Evolutionary conservation across 1,140 invertebrate species (phyloP).

Genomic region (Pachyrhynchus sulphureomaculatus): DNA sequence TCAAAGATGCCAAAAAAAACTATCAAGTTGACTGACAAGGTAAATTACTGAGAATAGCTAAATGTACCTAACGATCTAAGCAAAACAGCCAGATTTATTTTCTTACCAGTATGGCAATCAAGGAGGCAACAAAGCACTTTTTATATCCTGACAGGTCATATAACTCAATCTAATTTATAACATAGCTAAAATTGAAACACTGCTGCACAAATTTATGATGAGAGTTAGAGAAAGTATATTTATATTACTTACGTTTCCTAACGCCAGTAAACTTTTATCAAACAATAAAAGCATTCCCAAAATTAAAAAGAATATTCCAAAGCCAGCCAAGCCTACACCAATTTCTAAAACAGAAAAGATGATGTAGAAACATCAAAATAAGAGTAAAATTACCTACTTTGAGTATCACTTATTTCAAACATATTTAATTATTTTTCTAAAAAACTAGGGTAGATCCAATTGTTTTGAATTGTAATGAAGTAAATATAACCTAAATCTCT

Average conservation of each 20-base stretch:
- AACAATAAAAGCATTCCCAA: slow-evolving; percentile 93
- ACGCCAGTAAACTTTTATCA: slow-evolving; percentile 96
- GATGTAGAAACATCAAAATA: slow-evolving; percentile 11
- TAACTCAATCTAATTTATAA: no score
- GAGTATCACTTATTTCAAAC: slow-evolving; percentile 72
- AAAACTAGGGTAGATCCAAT: background rate
- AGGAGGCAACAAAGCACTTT: no score
- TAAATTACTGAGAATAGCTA: no score
- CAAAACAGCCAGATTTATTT: no score
- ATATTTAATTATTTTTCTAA: slow-evolving; percentile 50
- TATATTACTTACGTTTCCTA: slow-evolving; percentile 96
- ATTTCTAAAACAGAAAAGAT: slow-evolving; percentile 74
- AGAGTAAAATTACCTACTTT: slow-evolving; percentile 61
- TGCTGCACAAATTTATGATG: no score
- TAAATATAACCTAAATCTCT: slow-evolving; percentile 23
- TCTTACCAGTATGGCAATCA: no score
- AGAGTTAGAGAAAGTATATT: no score
- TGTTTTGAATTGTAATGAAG: background rate
- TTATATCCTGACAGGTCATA: no score
- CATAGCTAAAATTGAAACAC: no score
- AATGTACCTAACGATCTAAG: no score
- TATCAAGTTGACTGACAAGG: no score
- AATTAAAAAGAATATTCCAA: slow-evolving; percentile 95
- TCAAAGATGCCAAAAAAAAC: no score
- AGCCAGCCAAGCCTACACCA: slow-evolving; percentile 93